phyloP scores from a whole-genome alignment of 1,140 invertebrate genomes.

The Neodiprion virginianus region DNA sequence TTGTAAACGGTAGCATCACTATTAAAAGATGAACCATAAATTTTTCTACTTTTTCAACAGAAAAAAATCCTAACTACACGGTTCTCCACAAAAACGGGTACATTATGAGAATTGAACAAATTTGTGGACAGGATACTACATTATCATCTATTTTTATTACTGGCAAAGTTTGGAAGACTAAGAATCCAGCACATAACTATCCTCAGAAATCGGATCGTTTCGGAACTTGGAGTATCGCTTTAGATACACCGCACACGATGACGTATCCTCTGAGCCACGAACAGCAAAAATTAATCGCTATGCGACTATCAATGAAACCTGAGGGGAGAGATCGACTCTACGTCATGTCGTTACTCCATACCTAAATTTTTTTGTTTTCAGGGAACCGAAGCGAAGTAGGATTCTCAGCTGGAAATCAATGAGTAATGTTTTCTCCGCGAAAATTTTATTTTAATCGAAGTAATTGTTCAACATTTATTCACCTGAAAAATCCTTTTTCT shows the following conservation, averaged over 20 bases:
- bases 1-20: background rate
- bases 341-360: slow-evolving; percentile 7
- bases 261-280: background rate
- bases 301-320: background rate
- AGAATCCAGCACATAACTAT: background rate
- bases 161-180: background rate
- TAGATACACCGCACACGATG: background rate
- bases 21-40: background rate
- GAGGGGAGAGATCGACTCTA: background rate
- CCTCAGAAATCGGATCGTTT: background rate
- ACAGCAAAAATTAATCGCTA: background rate
- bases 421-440: too few relatives aligned
- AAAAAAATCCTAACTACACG: background rate
- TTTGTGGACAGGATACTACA: background rate
- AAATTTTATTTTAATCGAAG: too few relatives aligned
- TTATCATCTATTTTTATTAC: background rate
- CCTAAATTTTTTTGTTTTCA: background rate
- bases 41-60: slow-evolving; percentile 9
- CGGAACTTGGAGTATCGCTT: background rate
- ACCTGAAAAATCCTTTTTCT: too few relatives aligned
- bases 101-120: slow-evolving; percentile 2
- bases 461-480: too few relatives aligned
- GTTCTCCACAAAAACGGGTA: background rate
- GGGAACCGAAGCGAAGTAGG: too few relatives aligned
- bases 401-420: too few relatives aligned